Base-by-base conservation (phyloP, 2,797 vertebrate genomes). In the Gymnothorax reevesii region DNA sequence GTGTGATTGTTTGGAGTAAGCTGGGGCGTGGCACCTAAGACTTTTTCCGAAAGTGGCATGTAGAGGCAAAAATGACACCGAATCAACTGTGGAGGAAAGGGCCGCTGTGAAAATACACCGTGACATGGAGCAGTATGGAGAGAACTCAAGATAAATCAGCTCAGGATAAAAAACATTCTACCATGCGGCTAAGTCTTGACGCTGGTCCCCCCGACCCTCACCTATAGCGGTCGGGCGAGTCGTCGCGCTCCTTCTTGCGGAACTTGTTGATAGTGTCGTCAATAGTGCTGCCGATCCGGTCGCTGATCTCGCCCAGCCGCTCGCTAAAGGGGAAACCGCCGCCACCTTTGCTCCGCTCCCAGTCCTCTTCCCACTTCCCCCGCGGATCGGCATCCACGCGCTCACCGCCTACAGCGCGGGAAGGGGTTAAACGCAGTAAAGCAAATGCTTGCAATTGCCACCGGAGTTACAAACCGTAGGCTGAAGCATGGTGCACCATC, bases 251-350 rank as follows among this genome's bases (percentile, higher is more conserved):
- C 95, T 99, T 99, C 96, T 99, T 98, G 87, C 98, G 96, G 93
- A 99, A 99, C 94, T 99, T 99, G 96, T 97, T 99, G 93, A 99
- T 97, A 52, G 98, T 99, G 93, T 99, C 98, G 69, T 99, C 98
- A 22, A 99, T 99, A 17, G 98, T 99, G 94, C 97, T 99, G 92
- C 98, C 98, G 52, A 99, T 99, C 93, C 99, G 99, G 94, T 99
- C 98, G 1, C 98, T 97, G 88, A 99, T 97, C 92, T 99, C 98
- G 7, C 98, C 98, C 10, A 99, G 94, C 93, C 98, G 99, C 93
- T 99, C 98, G 17, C 98, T 99, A 90, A 99, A 99, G 42, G 98
- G 98, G 92, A 99, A 99, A 42, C 33, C 2, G 10, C 95, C 90
- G 82, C 97, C 93, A 93, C 97, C 93, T 93, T 96, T 97, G 93